These are phyloP conservation scores for Phlogophora meticulosa DNA, from an alignment of 2,888 invertebrate genomes.

Conservation along the genomic window DNA sequence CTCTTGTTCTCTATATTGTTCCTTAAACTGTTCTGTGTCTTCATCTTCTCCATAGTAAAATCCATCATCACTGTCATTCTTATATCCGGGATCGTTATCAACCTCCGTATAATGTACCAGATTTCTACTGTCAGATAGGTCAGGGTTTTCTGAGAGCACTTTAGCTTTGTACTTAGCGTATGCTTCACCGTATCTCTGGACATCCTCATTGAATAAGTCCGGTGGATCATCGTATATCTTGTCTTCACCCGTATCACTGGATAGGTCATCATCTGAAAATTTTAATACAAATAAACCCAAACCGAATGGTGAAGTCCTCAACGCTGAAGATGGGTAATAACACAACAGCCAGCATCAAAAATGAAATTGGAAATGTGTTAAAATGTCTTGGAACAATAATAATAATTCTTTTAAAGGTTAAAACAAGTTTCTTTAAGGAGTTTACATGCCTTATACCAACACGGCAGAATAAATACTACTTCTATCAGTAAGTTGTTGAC, in stretches of 20 bases:
- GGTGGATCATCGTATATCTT: constrained; percentile 82
- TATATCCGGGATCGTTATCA: constrained; percentile 77
- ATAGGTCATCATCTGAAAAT: constrained; percentile 84
- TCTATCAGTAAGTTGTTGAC: too few relatives aligned
- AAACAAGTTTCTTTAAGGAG: too few relatives aligned
- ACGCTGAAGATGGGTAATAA: too few relatives aligned
- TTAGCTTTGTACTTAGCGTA: constrained; percentile 93
- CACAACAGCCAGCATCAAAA: too few relatives aligned
- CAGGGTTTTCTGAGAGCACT: constrained; percentile 76
- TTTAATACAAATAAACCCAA: neutral
- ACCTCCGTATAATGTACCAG: constrained; percentile 74
- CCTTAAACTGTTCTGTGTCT: constrained; percentile 79
- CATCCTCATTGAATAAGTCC: constrained; percentile 87
- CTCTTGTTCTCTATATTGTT: constrained; percentile 78
- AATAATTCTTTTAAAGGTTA: too few relatives aligned
- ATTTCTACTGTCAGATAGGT: constrained; percentile 66
- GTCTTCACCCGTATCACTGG: constrained; percentile 87
- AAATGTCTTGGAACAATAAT: too few relatives aligned
- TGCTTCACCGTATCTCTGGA: constrained; percentile 91
- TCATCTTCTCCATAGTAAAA: constrained; percentile 88
- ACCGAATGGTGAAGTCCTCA: too few relatives aligned
- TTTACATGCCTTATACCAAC: too few relatives aligned
- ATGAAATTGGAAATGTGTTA: too few relatives aligned
- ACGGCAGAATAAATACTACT: too few relatives aligned
- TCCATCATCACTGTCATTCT: constrained; percentile 85